Evolutionary conservation across 2,113 vertebrate genomes (phyloP), one percentile per base, ranked within the genome.

Genomic region (Hypomesus transpacificus): DNA sequence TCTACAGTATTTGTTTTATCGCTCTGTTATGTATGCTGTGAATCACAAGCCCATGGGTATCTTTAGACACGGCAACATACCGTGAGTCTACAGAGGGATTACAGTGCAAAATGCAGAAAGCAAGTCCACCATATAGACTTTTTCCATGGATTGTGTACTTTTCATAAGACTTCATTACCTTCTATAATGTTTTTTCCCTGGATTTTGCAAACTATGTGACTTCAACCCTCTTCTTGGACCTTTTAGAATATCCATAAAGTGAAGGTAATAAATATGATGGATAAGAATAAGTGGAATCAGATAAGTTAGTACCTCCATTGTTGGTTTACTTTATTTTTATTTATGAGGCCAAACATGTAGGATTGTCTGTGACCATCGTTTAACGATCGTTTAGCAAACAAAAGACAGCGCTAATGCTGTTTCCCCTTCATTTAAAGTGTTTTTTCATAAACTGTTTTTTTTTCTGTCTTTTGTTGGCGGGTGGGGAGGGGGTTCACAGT

Each of bases 21-120:
- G 24, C n/a, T 57, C 50, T 16, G 51, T 71, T 61, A 54, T 39
- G 58, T 71, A 84, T 74, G 67, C 68, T 86, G 66, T 71, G 73
- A 76, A 70, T 52, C 59, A 78, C 54, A 52, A 76, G 50, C 73
- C 69, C 52, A 69, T 53, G 28, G 74, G 34, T 65, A 21, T 69
- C 16, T 3, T 34, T 46, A 26, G 63, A 26, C 66, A 46, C 26
- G 22, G 65, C n/a, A 51, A 24, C 18, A 16, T 39, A 20, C 7
- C 34, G n/a, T 39, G 39, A 39, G 9, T 62, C 26, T 68, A 28
- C 58, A 14, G 58, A 14, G 24, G 24, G 58, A 60, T 14, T 14
- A 60, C 58, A 63, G 17, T 63, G 60, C 28, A 16, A 62, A 62
- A 62, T 62, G 16, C 60, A 31, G 26, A 62, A 34, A 18, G 18